Evolutionary conservation across 2,888 invertebrate genomes (phyloP).

Genomic region (Chironomus tentans): DNA sequence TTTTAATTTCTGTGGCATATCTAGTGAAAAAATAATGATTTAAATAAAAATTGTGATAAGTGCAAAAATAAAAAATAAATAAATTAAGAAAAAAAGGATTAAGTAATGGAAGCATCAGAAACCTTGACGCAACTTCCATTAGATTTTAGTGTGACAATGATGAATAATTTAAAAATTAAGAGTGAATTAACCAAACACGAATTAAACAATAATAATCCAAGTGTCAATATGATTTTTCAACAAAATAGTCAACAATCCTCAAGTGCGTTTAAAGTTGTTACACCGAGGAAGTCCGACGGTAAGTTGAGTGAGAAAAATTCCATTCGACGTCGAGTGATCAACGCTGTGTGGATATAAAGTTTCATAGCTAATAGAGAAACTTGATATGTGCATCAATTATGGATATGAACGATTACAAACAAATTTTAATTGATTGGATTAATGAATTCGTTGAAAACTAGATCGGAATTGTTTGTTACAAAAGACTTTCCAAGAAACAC

Average conservation of each 20-base stretch:
- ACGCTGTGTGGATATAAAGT: background rate
- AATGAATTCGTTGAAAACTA: too few species aligned
- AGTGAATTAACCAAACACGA: slow-evolving; percentile 1
- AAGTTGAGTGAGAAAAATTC: background rate
- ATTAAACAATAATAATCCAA: slow-evolving; percentile 16
- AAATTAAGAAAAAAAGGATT: background rate
- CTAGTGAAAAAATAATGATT: background rate
- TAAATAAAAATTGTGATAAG: background rate
- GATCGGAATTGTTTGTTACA: background rate
- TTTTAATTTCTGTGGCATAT: background rate
- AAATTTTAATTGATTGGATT: too few species aligned
- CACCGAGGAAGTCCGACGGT: slow-evolving; percentile 42
- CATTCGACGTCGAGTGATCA: too few species aligned
- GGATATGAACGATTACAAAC: too few species aligned
- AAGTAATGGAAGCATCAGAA: slow-evolving; percentile 24
- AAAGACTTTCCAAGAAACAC: background rate
- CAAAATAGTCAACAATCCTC: slow-evolving; percentile 31
- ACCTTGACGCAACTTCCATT: slow-evolving; percentile 22
- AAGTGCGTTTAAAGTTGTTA: slow-evolving; percentile 42
- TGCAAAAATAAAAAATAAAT: background rate
- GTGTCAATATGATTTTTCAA: slow-evolving; percentile 11
- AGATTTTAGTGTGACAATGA: slow-evolving; percentile 26
- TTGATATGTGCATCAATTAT: too few species aligned
- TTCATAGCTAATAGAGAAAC: too few species aligned
- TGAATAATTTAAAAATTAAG: slow-evolving; percentile 1